Evolutionary conservation across 2,113 vertebrate species (phyloP).

Genomic region (Rhea americana): DNA sequence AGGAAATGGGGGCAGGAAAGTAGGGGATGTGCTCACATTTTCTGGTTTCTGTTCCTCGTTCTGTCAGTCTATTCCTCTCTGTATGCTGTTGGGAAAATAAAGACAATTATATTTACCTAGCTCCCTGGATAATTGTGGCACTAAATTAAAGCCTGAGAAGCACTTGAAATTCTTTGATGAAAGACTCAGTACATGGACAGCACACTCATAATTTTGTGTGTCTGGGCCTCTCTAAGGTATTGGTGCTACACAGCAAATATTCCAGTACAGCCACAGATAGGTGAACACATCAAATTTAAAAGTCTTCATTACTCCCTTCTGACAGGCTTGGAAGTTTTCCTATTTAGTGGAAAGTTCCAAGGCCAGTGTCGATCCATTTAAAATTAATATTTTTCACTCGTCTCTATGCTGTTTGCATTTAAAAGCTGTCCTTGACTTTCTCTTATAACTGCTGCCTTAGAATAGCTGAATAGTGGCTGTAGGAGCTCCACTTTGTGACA

Average conservation of each 20-base stretch:
- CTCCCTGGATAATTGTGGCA: conserved; percentile 25
- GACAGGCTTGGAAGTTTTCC: conserved; percentile 62
- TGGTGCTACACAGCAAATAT: background rate
- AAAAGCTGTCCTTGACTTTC: conserved; percentile 19
- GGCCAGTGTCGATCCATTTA: conserved; percentile 37
- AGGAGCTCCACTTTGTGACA: background rate
- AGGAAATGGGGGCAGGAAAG: background rate
- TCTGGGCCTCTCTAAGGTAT: background rate
- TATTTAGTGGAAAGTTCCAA: conserved; percentile 1
- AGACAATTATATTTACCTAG: conserved; percentile 48
- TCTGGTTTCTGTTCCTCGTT: background rate
- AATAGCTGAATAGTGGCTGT: background rate
- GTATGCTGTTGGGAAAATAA: conserved; percentile 16
- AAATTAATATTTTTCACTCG: conserved; percentile 60
- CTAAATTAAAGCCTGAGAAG: conserved; percentile 43
- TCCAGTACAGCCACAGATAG: conserved; percentile 32
- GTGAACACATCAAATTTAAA: conserved; percentile 64
- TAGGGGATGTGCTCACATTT: fast-evolving
- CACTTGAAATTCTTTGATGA: conserved; percentile 16
- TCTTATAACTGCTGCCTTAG: background rate
- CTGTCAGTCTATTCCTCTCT: conserved; percentile 33
- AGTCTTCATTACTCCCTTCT: conserved; percentile 49
- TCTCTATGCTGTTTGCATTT: background rate
- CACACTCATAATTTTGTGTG: background rate
- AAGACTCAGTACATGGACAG: background rate